Percentiles rank a stretch among this genome's conserved stretches.
Evolutionary conservation across 2,888 invertebrate species (phyloP).

Genomic region (Himalopsyche japonica): DNA sequence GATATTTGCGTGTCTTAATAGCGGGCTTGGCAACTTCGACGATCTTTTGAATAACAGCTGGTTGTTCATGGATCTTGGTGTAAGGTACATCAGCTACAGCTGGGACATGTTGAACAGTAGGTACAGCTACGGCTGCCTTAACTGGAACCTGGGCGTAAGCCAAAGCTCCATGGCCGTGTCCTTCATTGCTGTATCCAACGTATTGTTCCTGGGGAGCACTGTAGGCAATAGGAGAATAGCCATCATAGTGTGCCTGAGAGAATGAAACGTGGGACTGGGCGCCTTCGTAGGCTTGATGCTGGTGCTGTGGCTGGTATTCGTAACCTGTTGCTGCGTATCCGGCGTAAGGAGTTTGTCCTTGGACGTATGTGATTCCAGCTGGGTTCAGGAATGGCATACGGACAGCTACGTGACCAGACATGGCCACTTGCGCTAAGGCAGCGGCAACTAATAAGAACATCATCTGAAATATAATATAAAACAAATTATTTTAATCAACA

Average conservation of each 20-base stretch:
- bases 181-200: slow-evolving; percentile 15
- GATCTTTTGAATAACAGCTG: slow-evolving; percentile 57
- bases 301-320: slow-evolving; percentile 1
- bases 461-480: slow-evolving; percentile 43
- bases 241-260: slow-evolving; percentile 36
- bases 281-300: neutral
- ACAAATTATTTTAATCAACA: too few relatives aligned
- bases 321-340: slow-evolving; percentile 41
- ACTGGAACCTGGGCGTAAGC: slow-evolving; percentile 36
- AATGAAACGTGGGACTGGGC: neutral
- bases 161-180: neutral
- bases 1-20: slow-evolving; percentile 60
- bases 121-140: slow-evolving; percentile 33
- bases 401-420: slow-evolving; percentile 42
- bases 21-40: slow-evolving; percentile 64
- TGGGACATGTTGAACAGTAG: slow-evolving; percentile 49
- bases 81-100: slow-evolving; percentile 56
- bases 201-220: slow-evolving; percentile 21
- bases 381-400: slow-evolving; percentile 56
- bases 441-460: slow-evolving; percentile 44
- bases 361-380: slow-evolving; percentile 57
- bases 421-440: slow-evolving; percentile 31
- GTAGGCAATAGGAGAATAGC: slow-evolving; percentile 37
- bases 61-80: slow-evolving; percentile 54
- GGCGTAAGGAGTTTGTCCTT: slow-evolving; percentile 44